Conservation (phyloP, 2,888 invertebrate species). For the Oegoconia quadripuncta region DNA sequence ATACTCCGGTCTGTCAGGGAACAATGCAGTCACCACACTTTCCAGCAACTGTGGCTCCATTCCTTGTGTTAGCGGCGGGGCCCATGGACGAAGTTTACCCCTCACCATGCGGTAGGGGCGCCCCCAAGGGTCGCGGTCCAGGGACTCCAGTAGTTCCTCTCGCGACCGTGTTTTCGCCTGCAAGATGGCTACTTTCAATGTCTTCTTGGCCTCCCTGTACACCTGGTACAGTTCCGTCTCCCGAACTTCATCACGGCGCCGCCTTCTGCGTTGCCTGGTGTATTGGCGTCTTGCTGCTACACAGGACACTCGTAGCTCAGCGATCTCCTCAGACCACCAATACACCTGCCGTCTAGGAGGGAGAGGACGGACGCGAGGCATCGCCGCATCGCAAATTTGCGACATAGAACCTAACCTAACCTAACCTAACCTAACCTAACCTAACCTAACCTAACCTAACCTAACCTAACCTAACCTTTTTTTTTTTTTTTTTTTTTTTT, state of each 20-base stretch:
- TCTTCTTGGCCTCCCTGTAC: neutral
- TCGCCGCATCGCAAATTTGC: conserved; percentile 11
- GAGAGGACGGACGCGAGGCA: conserved; percentile 4
- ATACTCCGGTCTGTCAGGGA: neutral
- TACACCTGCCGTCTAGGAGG: conserved; percentile 8
- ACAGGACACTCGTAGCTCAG: conserved; percentile 8
- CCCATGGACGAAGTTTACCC: conserved; percentile 5
- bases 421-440: no score
- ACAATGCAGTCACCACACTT: neutral
- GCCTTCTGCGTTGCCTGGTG: conserved; percentile 7
- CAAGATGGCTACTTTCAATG: neutral
- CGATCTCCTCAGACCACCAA: conserved; percentile 16
- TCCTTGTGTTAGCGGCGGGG: neutral
- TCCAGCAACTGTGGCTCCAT: neutral
- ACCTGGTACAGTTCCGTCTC: neutral
- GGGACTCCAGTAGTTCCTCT: neutral
- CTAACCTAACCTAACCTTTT: no score
- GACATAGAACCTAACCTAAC: no score
- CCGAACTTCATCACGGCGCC: neutral
- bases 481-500: no score
- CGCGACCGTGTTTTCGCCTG: neutral
- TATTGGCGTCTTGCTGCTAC: conserved; percentile 13
- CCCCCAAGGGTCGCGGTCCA: conserved; percentile 6
- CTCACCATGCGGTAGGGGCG: conserved; percentile 6
- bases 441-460: no score